A percentile compares a stretch with the other conserved stretches of the same genome.
These are phyloP conservation scores for Drosophila greeni DNA, from an alignment of 2,888 invertebrate genomes.

Conservation along the genomic window DNA sequence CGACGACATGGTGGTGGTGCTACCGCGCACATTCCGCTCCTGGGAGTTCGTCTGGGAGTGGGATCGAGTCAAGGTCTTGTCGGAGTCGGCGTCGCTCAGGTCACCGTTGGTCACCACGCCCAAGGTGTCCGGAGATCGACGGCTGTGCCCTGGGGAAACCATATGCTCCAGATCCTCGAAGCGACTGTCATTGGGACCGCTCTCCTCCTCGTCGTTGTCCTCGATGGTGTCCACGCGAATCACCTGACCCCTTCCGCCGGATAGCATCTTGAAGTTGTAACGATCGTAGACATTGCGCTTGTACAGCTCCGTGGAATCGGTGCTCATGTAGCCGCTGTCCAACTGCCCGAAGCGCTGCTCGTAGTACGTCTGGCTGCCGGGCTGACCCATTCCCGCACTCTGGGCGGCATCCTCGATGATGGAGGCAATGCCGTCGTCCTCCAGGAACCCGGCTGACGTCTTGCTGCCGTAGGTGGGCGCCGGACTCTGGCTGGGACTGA, in stretches of 20 bases:
- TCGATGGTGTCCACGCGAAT: constrained; percentile 77
- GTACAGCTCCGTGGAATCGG: constrained; percentile 85
- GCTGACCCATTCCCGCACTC: constrained; percentile 60
- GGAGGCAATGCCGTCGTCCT: constrained; percentile 78
- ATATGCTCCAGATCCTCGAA: constrained; percentile 74
- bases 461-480: constrained; percentile 75
- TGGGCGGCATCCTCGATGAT: constrained; percentile 74
- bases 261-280: constrained; percentile 77
- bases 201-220: constrained; percentile 67
- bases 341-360: constrained; percentile 80
- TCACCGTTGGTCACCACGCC: constrained; percentile 43
- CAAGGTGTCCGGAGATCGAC: constrained; percentile 32
- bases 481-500: constrained; percentile 77
- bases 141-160: constrained; percentile 56
- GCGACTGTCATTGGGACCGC: constrained; percentile 42
- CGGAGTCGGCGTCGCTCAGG: constrained; percentile 72
- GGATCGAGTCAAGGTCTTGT: constrained; percentile 72
- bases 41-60: constrained; percentile 51
- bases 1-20: constrained; percentile 60
- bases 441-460: constrained; percentile 62
- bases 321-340: constrained; percentile 92
- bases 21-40: constrained; percentile 49
- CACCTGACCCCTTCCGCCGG: constrained; percentile 67
- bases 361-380: constrained; percentile 74
- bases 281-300: constrained; percentile 80